Percentiles rank a stretch among this genome's conserved stretches.
Evolutionary conservation across 1,140 invertebrate genomes (phyloP).

Genomic region (Arion vulgaris): DNA sequence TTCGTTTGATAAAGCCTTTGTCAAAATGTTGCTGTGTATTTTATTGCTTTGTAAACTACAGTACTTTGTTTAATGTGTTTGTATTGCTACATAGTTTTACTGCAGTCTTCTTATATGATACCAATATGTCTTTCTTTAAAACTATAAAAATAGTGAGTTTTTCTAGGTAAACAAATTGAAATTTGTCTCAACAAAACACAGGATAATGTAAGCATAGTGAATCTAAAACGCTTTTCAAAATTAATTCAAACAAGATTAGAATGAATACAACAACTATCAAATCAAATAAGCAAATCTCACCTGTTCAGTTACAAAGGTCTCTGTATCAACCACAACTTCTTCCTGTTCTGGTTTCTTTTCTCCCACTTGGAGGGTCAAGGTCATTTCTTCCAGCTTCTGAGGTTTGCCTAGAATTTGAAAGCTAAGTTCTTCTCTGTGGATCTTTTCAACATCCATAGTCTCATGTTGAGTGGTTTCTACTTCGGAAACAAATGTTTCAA

Average conservation of each 20-base stretch:
- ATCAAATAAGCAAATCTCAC: constrained; percentile 9
- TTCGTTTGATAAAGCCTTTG: too few relatives aligned
- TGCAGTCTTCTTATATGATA: too few relatives aligned
- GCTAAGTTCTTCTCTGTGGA: constrained; percentile 51
- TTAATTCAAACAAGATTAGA: not conserved
- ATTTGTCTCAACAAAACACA: too few relatives aligned
- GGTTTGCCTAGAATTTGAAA: constrained; percentile 54
- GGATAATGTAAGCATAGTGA: too few relatives aligned
- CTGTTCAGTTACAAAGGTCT: constrained; percentile 37
- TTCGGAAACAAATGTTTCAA: constrained; percentile 42
- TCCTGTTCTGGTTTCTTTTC: constrained; percentile 37
- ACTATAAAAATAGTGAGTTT: too few relatives aligned
- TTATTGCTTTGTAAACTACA: too few relatives aligned
- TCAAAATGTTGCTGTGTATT: too few relatives aligned
- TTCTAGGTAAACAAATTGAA: too few relatives aligned
- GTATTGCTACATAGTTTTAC: too few relatives aligned
- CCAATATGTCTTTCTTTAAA: too few relatives aligned
- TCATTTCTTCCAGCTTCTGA: constrained; percentile 41
- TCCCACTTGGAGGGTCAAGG: constrained; percentile 41
- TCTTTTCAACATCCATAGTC: constrained; percentile 39
- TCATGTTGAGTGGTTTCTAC: constrained; percentile 35
- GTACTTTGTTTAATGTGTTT: too few relatives aligned
- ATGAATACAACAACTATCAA: not conserved
- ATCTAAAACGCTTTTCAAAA: too few relatives aligned
- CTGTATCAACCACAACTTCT: constrained; percentile 39